Percentiles rank a stretch among this genome's conserved stretches.
These are phyloP conservation scores for Artemia franciscana DNA, from an alignment of 1,140 invertebrate species.

Conservation along the genomic window DNA sequence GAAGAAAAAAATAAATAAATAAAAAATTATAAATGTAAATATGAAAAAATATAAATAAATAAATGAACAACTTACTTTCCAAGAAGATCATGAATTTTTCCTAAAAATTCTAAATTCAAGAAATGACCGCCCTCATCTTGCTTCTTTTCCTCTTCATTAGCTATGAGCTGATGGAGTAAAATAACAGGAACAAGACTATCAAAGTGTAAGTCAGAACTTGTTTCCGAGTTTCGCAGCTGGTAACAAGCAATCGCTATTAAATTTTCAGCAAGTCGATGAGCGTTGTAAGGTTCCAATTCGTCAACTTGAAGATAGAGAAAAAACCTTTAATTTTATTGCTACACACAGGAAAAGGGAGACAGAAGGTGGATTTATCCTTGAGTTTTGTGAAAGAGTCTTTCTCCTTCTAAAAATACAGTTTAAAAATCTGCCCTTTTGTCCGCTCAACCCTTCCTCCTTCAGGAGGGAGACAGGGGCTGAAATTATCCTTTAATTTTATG, in stretches of 20 bases:
- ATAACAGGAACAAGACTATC: constrained; percentile 54
- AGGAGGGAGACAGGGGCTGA: too few relatives aligned
- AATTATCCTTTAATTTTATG: too few relatives aligned
- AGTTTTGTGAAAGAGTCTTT: too few relatives aligned
- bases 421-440: too few relatives aligned
- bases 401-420: too few relatives aligned
- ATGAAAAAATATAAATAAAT: too few relatives aligned
- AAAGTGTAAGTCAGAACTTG: constrained; percentile 31
- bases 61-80: constrained; percentile 37
- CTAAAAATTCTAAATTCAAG: constrained; percentile 47
- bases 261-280: constrained; percentile 37
- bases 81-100: constrained; percentile 61
- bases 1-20: too few relatives aligned
- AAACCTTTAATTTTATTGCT: too few relatives aligned
- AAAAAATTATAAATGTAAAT: too few relatives aligned
- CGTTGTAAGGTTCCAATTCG: neutral
- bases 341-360: too few relatives aligned
- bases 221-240: constrained; percentile 37
- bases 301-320: neutral
- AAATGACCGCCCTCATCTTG: constrained; percentile 33
- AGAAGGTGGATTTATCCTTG: too few relatives aligned
- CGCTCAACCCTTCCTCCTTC: too few relatives aligned
- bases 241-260: constrained; percentile 44
- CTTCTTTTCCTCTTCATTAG: constrained; percentile 25
- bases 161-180: constrained; percentile 48